phyloP scores from a whole-genome alignment of 2,888 invertebrate genomes.

The Keiferia lycopersicella region DNA sequence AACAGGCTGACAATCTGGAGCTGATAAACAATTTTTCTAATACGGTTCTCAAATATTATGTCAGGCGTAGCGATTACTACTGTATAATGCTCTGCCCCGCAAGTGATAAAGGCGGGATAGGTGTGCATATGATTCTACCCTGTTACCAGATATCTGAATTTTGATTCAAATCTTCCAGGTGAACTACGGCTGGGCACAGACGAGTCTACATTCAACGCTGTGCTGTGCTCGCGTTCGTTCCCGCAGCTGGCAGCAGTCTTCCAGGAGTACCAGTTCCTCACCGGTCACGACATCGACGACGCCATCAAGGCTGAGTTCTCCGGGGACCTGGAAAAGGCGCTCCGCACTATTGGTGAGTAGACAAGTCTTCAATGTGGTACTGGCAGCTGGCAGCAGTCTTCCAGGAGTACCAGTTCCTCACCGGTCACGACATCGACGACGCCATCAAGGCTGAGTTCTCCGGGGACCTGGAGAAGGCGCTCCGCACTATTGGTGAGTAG shows the following conservation, averaged over 20 bases:
- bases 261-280: constrained; percentile 87
- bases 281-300: constrained; percentile 89
- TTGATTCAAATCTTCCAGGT: constrained; percentile 49
- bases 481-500: constrained; percentile 84
- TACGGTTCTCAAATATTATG: too few relatives aligned
- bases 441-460: constrained; percentile 93
- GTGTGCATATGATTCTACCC: too few relatives aligned
- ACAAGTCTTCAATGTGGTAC: not conserved
- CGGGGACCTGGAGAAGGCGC: constrained; percentile 89
- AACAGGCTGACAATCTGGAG: too few relatives aligned
- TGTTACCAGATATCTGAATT: not conserved
- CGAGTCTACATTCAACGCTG: constrained; percentile 91
- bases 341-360: constrained; percentile 84
- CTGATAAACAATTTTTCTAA: too few relatives aligned
- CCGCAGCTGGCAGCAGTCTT: constrained; percentile 79
- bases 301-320: constrained; percentile 93
- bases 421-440: constrained; percentile 89
- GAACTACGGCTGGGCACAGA: constrained; percentile 88
- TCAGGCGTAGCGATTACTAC: too few relatives aligned
- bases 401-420: constrained; percentile 87
- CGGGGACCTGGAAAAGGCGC: constrained; percentile 89
- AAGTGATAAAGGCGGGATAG: too few relatives aligned
- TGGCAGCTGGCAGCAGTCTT: constrained; percentile 57
- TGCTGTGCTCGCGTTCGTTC: constrained; percentile 88
- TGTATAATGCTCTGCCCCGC: too few relatives aligned